phyloP scores from a whole-genome alignment of 2,888 invertebrate species.

The Acrobasis repandana region DNA sequence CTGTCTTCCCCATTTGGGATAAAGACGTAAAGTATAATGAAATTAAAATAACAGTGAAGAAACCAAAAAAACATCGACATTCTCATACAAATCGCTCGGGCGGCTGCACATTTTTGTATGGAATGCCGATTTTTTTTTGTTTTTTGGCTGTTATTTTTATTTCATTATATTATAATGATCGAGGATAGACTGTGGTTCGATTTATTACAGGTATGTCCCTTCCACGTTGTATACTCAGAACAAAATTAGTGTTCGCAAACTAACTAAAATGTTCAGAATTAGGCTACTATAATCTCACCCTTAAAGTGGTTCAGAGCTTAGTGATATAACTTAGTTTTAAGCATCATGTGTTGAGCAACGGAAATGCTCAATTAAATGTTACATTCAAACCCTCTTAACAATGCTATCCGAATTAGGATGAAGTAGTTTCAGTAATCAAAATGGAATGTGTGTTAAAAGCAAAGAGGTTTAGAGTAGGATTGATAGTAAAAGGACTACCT shows the following conservation, averaged over 20 bases:
- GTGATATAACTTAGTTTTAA: constrained; percentile 46
- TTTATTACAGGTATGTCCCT: too few species aligned
- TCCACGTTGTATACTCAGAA: constrained; percentile 25
- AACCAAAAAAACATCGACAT: too few species aligned
- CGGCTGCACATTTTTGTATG: too few species aligned
- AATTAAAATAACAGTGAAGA: too few species aligned
- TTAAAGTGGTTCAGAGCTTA: constrained; percentile 51
- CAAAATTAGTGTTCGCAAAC: constrained; percentile 46
- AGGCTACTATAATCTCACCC: constrained; percentile 45
- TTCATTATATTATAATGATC: too few species aligned
- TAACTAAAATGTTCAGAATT: constrained; percentile 45
- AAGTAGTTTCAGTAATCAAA: constrained; percentile 6
- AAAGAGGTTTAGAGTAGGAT: neutral
- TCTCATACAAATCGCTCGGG: too few species aligned
- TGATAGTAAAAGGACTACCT: neutral
- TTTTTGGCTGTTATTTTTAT: too few species aligned
- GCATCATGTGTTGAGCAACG: constrained; percentile 35
- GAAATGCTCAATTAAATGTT: constrained; percentile 28
- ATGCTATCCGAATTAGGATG: constrained; percentile 8
- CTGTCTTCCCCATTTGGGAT: too few species aligned
- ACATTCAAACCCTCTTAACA: constrained; percentile 18
- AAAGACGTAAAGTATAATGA: too few species aligned
- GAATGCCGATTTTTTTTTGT: too few species aligned
- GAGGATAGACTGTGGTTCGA: too few species aligned
- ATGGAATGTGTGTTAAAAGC: neutral